Evolutionary conservation across 2,888 invertebrate species (phyloP), one percentile per base, ranked within the genome.

Genomic region (Trichogramma dendrolimi): DNA sequence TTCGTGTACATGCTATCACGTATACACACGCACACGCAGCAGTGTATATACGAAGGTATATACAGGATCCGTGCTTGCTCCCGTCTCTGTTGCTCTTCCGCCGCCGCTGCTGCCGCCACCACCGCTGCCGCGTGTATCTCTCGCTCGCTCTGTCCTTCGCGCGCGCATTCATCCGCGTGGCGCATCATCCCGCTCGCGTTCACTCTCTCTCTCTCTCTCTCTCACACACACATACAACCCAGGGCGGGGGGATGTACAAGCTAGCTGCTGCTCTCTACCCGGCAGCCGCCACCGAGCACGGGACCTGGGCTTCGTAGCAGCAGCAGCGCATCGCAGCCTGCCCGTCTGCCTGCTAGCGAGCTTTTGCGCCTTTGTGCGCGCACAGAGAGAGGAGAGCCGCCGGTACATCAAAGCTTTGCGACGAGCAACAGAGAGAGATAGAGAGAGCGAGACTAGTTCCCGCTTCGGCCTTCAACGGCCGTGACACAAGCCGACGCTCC

Each of bases 391-490:
- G 27, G 27, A 27, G 27, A 27, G 27, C 27, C 27, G 27, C 27
- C 74, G 75, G 75, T 73, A 78, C 76, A 77, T 78, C 78, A 78
- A 78, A 78, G 78, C 77, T 73, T 75, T 75, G 27, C 27, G 27
- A 27, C 27, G 27, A 27, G 27, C 27, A 3, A 27, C 2, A 1
- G 27, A 27, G 27, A 27, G 27, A 27, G 14, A 14, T 1, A 14
- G 14, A 1, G 14, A 14, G 14, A 14, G 14, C 14, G 14, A 14
- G 27, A 27, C 74, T 72, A 74, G 77, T 74, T 75, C 72, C 74
- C 75, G 74, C 74, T 74, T 73, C 75, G 74, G 77, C 76, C 77
- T 78, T 78, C 77, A 77, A 77, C 75, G 77, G 73, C 69, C 74
- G 75, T 73, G 75, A 75, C 76, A 75, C 74, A 73, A 73, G 74